Evolutionary conservation across 2,113 vertebrate species (phyloP), one percentile per base, ranked within the genome.

Genomic region (Lota lota): DNA sequence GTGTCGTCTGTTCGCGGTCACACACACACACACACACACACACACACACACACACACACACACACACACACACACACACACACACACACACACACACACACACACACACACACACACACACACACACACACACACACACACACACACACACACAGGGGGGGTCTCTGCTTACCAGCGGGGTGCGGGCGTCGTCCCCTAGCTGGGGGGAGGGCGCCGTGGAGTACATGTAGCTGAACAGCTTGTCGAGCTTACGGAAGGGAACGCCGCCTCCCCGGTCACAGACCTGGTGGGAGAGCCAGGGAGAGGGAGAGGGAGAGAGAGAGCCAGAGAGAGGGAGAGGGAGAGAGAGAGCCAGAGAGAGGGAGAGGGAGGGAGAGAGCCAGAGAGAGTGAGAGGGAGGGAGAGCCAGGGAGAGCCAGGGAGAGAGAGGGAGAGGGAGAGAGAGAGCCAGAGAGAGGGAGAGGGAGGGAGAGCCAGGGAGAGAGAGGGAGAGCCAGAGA

Each of bases 141-240:
- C n/a, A n/a, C n/a, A n/a, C n/a, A n/a, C n/a, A n/a, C n/a, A n/a
- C n/a, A n/a, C n/a, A n/a, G 24, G 24, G 36, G 36, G 36, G 36
- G 36, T 40, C 19, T 22, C 3, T 18, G 36, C 87, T 79, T 62
- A 97, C 94, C 93, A 96, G 70, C 0, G 96, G 96, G 1, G 96
- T 87, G 0, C 92, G 92, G 2, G 91, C 83, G 0, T 91, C 69
- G 59, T 90, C 85, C 66, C 92, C 94, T 0, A 90, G 90, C 80
- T 94, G 92, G 0, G 96, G 96, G 4, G 92, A 91, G 1, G 96
- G 96, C 0, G 96, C 96, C 0, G 96, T 98, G 12, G 95, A 95
- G 85, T 95, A 98, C 95, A 98, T 93, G 88, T 98, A 98, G 86
- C 96, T 98, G 91, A 96, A 98, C 59, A 98, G 94, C 1, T 94